Evolutionary conservation across 2,888 invertebrate species (phyloP), one percentile per base, ranked within the genome.

Genomic region (Tetranychus piercei): DNA sequence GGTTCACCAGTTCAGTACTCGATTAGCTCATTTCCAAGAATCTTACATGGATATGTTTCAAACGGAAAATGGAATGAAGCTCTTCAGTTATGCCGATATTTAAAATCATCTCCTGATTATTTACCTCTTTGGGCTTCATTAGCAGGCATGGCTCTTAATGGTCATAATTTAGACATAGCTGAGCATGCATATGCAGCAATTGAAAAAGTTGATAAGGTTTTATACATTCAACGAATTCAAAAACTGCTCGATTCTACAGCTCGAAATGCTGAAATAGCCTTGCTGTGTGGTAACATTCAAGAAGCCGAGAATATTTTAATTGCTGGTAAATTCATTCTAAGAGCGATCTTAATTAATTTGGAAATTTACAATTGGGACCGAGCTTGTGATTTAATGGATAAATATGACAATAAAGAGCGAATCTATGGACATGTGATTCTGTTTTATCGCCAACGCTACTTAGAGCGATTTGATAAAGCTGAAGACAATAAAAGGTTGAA

Each of bases 131-230:
- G 97, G 97, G 91, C 94, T 0, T 92, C 92, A 78, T 85, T 97
- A 79, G 97, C 96, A 0, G 92, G 93, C 0, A 86, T 95, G 82
- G 89, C 97, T 1, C 90, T 91, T 75, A 89, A 91, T 78, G 88
- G 89, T 77, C 89, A 90, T 81, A 90, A 95, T 80, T 83, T 94
- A 74, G 88, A 89, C 76, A 89, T 93, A 7, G 94, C 96, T 20
- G 96, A 97, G 84, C 91, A 95, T 81, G 93, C 95, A 0, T 99
- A 93, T 82, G 91, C 94, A 9, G 90, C 91, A 11, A 89, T 94
- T n/a, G 86, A 78, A 43, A 74, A 72, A 66, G 77, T 87, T 76
- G 90, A 92, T 80, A 92, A 92, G 87, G 92, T 93, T 1, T 87
- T 88, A 80, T 92, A 90, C 80, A 80, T 85, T 84, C 77, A 78